Conservation (phyloP, 64 coral and sea anemone genomes). For the Montipora foliosa region DNA sequence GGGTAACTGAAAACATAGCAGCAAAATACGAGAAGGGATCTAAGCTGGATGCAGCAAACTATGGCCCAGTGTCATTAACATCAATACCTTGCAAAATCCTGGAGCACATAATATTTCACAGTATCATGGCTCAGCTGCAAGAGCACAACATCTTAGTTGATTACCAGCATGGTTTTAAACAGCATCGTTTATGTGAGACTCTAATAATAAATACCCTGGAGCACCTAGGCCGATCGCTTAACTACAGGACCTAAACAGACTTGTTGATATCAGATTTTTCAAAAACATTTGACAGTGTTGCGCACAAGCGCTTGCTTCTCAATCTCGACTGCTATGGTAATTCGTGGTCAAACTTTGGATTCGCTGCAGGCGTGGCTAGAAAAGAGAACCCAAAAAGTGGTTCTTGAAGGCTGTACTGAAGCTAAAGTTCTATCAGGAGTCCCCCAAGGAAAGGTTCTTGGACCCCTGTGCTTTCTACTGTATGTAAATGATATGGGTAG, state of each 20-base stretch:
- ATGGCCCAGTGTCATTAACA: background rate
- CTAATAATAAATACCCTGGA: background rate
- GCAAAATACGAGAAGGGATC: slow-evolving; percentile 10
- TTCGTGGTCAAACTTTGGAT: slow-evolving; percentile 31
- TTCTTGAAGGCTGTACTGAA: background rate
- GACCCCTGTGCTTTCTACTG: no score
- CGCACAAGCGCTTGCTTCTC: slow-evolving; percentile 15
- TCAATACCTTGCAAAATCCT: background rate
- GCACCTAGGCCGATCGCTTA: background rate
- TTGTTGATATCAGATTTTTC: slow-evolving; percentile 23
- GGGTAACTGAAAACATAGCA: slow-evolving; percentile 2
- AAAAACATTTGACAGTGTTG: slow-evolving; percentile 55
- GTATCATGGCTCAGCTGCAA: background rate
- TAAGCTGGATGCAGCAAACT: background rate
- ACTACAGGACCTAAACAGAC: background rate
- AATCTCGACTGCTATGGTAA: slow-evolving; percentile 51
- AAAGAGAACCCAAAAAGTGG: slow-evolving; percentile 42
- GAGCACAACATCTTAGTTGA: background rate
- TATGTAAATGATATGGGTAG: no score
- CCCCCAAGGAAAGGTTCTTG: no score
- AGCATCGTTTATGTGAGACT: background rate
- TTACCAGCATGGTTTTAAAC: slow-evolving; percentile 8
- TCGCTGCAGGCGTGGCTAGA: slow-evolving; percentile 48
- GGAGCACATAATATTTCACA: background rate
- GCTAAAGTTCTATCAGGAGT: no score